Evolutionary conservation across 1,140 invertebrate species (phyloP).

Genomic region (Phenacoccus solenopsis): DNA sequence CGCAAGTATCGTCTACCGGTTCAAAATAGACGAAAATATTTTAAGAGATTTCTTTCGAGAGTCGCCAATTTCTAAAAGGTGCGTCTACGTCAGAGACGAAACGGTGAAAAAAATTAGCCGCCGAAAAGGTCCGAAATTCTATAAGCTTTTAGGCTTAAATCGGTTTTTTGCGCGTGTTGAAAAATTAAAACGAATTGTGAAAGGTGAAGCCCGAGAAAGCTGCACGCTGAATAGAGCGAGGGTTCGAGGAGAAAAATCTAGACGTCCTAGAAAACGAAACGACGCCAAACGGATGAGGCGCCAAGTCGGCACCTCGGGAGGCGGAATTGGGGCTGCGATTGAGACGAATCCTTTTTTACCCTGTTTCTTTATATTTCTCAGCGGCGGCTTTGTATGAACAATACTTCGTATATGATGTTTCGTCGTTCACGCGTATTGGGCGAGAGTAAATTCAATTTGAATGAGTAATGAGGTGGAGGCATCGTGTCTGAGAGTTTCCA

Average conservation of each 20-base stretch:
- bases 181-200: neutral
- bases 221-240: neutral
- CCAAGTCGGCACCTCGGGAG: neutral
- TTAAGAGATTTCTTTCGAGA: no score
- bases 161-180: no score
- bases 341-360: neutral
- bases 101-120: no score
- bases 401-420: no score
- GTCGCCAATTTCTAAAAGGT: no score
- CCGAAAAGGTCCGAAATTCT: no score
- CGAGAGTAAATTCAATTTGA: neutral
- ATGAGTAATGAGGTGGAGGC: neutral
- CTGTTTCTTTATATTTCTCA: neutral
- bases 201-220: neutral
- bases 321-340: neutral
- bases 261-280: conserved; percentile 14
- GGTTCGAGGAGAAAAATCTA: neutral
- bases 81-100: no score
- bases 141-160: no score
- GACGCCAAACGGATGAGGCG: conserved; percentile 9
- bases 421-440: neutral
- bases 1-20: no score
- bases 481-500: neutral
- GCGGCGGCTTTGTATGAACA: no score
- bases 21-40: no score